These are phyloP conservation scores for Apaloderma vittatum DNA, from an alignment of 2,113 vertebrate species.

Conservation along the genomic window DNA sequence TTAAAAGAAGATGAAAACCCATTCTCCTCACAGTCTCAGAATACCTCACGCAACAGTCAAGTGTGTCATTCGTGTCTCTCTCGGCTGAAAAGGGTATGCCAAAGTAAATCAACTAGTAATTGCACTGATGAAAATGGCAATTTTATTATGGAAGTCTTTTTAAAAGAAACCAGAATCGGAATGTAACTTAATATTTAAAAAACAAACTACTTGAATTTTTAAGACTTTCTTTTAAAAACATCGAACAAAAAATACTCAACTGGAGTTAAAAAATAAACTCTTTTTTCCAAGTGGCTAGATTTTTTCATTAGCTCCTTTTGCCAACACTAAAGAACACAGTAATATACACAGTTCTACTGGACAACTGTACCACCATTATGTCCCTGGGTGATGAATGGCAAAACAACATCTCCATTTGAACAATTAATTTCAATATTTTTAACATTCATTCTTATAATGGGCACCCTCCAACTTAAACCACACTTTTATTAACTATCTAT, in stretches of 20 bases:
- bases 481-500: neutral
- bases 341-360: accelerated
- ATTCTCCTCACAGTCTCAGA: neutral
- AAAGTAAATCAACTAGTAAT: constrained; percentile 41
- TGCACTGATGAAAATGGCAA: neutral
- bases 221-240: neutral
- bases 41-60: constrained; percentile 22
- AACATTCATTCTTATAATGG: neutral
- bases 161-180: constrained; percentile 43
- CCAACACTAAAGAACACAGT: neutral
- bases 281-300: neutral
- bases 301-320: neutral
- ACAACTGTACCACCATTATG: neutral
- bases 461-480: neutral
- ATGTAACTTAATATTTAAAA: constrained; percentile 32
- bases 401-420: neutral
- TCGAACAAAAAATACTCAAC: neutral
- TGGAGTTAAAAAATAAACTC: neutral
- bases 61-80: neutral
- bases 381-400: neutral
- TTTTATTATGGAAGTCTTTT: neutral
- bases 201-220: constrained; percentile 17
- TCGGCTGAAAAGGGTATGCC: neutral
- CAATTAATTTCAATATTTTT: neutral
- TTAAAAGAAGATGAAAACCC: constrained; percentile 21